Evolutionary conservation across 1,140 invertebrate genomes (phyloP).

Genomic region (Hyles vespertilio): DNA sequence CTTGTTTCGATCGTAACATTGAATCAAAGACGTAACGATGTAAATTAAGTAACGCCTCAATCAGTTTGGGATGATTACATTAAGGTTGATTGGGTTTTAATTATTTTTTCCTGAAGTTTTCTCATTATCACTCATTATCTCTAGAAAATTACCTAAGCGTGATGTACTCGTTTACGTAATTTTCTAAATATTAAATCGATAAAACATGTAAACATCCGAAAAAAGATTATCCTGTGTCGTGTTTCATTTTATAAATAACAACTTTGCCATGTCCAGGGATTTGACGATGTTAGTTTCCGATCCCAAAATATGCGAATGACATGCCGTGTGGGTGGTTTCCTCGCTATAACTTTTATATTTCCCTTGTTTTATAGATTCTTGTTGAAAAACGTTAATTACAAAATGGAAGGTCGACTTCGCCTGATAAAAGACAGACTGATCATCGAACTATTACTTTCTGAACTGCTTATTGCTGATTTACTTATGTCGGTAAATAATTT

Average conservation of each 20-base stretch:
- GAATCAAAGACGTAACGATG: no score
- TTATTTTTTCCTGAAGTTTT: no score
- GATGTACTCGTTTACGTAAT: no score
- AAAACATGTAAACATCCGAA: background rate
- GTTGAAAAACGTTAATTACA: slow-evolving; percentile 46
- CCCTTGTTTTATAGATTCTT: slow-evolving; percentile 37
- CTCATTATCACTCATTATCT: no score
- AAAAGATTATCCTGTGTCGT: background rate
- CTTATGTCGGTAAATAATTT: slow-evolving; percentile 9
- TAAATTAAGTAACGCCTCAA: no score
- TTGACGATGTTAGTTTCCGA: background rate
- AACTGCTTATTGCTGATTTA: slow-evolving; percentile 26
- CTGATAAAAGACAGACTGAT: slow-evolving; percentile 35
- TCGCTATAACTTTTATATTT: slow-evolving; percentile 8
- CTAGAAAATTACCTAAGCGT: no score
- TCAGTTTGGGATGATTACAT: no score
- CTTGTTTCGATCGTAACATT: no score
- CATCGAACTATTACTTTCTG: slow-evolving; percentile 40
- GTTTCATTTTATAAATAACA: background rate
- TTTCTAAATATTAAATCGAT: background rate
- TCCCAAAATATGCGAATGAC: slow-evolving; percentile 1
- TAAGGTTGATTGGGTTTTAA: no score
- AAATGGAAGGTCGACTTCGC: slow-evolving; percentile 48
- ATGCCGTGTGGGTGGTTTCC: slow-evolving; percentile 8
- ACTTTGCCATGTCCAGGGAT: background rate